Evolutionary conservation across 2,888 invertebrate species (phyloP), one percentile per base, ranked within the genome.

Genomic region (Gerris lacustris): DNA sequence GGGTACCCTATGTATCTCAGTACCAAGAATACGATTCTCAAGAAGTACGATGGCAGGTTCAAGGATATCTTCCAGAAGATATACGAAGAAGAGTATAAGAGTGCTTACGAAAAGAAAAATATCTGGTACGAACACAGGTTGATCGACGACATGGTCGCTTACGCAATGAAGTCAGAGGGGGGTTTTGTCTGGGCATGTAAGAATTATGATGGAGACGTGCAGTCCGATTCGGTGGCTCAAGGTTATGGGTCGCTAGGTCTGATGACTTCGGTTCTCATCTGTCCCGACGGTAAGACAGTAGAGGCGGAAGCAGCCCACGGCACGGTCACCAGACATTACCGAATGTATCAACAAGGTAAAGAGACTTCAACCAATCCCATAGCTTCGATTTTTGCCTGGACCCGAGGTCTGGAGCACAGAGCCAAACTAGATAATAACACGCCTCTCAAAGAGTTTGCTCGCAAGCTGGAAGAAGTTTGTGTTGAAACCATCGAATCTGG

Each of bases 101-200:
- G 83, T 0, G 81, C 90, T 76, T 99, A 83, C 80, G 96, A 97
- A 80, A 89, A 88, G 0, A 87, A 87, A 73, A 88, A 88, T 6
- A 90, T 98, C 77, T 97, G 96, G 96, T 99, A 99, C 79, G 98
- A 99, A 81, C 98, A 99, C 81, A 87, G 98, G 73, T 84, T 99
- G 70, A 99, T 99, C 79, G 98, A 99, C 80, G 98, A 99, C 79
- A 98, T 98, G 98, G 97, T 98, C 15, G 98, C 98, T 4, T 96
- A 96, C 79, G 90, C 91, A 47, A 93, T 98, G 92, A 98, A 98
- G 81, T 93, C 94, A 0, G 94, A 96, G 77, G 99, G 99, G 76
- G 98, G 98, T 64, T 99, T 98, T 81, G 96, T 99, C 0, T 99
- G 98, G 98, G 96, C 98, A 7, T 99, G 98, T 82, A 99, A 99